Conservation (phyloP, 2,888 invertebrate species). For the Apamea epomidion region DNA sequence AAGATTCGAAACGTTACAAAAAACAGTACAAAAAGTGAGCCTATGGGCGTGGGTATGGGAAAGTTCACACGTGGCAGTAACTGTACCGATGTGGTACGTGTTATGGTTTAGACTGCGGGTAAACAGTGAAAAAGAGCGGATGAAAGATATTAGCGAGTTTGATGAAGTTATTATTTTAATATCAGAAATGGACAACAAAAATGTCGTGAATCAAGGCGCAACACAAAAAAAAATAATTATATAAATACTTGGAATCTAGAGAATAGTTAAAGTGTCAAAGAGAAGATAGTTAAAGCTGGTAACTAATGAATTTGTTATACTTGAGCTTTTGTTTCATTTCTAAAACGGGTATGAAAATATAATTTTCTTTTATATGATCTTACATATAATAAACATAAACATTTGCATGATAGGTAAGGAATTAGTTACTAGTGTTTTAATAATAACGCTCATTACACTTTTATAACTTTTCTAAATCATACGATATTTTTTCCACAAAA, state of each 20-base stretch:
- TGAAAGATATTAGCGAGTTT: slow-evolving; percentile 23
- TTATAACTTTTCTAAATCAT: too few species aligned
- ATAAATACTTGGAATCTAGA: too few species aligned
- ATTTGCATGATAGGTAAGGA: background rate
- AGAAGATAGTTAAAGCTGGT: too few species aligned
- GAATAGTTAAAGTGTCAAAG: too few species aligned
- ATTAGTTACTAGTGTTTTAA: background rate
- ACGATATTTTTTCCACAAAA: background rate
- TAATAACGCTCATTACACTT: background rate
- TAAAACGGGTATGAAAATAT: background rate
- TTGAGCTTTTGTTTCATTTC: background rate
- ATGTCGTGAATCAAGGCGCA: background rate
- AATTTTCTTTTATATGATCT: background rate
- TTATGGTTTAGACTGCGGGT: slow-evolving; percentile 64
- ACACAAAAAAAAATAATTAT: background rate
- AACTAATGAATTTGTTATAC: background rate
- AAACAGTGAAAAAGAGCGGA: slow-evolving; percentile 66
- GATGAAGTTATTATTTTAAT: background rate
- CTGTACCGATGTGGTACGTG: slow-evolving; percentile 77
- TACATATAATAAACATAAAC: background rate
- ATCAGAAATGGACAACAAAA: background rate
- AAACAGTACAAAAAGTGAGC: slow-evolving; percentile 81
- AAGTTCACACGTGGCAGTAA: slow-evolving; percentile 89
- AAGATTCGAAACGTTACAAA: slow-evolving; percentile 75
- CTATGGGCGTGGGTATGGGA: slow-evolving; percentile 89